phyloP scores from a whole-genome alignment of 23 tunicate genomes.

The Trididemnum clinides region DNA sequence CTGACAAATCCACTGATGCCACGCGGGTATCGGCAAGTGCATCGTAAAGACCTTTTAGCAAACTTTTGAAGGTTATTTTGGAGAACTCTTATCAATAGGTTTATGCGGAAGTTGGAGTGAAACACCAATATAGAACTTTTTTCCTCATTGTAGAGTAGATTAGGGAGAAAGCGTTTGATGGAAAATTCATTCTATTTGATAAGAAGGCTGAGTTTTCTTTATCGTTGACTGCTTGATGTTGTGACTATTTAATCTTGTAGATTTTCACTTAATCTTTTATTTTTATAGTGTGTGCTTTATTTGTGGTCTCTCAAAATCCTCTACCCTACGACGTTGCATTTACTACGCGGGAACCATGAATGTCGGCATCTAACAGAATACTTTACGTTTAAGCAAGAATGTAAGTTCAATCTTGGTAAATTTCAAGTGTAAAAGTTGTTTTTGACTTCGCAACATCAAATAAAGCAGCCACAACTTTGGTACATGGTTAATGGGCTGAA shows the following conservation, averaged over 20 bases:
- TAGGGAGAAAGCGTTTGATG: background rate
- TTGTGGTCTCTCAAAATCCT: constrained; percentile 95
- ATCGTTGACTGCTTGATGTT: background rate
- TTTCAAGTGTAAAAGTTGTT: no score
- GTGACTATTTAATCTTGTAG: background rate
- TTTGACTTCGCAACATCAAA: no score
- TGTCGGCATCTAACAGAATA: constrained; percentile 99
- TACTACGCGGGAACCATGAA: constrained; percentile 99
- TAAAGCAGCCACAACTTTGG: no score
- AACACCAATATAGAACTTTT: no score
- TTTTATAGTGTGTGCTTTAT: constrained; percentile 88
- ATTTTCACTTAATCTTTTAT: no score
- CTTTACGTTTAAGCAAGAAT: constrained; percentile 99
- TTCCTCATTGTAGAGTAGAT: background rate
- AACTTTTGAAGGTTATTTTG: no score
- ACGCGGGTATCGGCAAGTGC: no score
- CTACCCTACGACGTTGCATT: constrained; percentile 82
- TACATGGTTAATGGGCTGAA: no score
- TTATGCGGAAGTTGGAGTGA: no score
- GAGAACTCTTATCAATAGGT: no score
- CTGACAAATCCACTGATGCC: no score
- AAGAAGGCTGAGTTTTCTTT: background rate
- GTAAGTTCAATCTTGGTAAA: constrained; percentile 55
- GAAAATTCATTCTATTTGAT: background rate
- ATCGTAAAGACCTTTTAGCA: no score